Evolutionary conservation across 2,888 invertebrate species (phyloP).

Genomic region (Neoscelio sp.): DNA sequence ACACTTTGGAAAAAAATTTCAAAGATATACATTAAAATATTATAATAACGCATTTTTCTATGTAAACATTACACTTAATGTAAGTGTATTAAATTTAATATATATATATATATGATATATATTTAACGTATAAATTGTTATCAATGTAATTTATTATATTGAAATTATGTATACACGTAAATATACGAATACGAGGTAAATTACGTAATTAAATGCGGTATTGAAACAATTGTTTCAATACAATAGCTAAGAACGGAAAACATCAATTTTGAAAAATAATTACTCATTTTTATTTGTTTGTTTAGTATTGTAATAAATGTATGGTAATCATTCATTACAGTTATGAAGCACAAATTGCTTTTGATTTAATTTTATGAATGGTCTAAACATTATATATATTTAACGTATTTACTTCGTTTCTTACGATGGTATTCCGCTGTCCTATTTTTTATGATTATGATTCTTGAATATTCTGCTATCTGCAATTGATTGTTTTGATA

Average conservation of each 20-base stretch:
- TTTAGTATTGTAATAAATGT: no score
- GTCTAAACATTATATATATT: not conserved
- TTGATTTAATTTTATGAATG: not conserved
- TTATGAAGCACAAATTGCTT: not conserved
- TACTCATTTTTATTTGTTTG: not conserved
- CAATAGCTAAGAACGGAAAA: not conserved
- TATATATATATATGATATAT: no score
- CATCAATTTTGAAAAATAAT: not conserved
- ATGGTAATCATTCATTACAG: not conserved
- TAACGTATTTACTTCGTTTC: constrained; percentile 8
- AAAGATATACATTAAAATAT: no score
- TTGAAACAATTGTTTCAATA: not conserved
- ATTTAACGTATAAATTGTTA: not conserved
- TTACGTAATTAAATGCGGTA: not conserved
- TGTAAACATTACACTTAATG: no score
- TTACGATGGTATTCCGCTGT: constrained; percentile 7
- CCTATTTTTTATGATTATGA: constrained; percentile 21
- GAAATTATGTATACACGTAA: not conserved
- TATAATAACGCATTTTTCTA: no score
- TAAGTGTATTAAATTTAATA: no score
- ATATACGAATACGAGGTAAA: not conserved
- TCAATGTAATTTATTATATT: not conserved
- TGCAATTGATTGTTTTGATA: constrained; percentile 41
- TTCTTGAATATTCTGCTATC: constrained; percentile 17
- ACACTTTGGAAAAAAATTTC: no score